These are phyloP conservation scores for Pyrgus malvae DNA, from an alignment of 2,888 invertebrate genomes.

Conservation along the genomic window DNA sequence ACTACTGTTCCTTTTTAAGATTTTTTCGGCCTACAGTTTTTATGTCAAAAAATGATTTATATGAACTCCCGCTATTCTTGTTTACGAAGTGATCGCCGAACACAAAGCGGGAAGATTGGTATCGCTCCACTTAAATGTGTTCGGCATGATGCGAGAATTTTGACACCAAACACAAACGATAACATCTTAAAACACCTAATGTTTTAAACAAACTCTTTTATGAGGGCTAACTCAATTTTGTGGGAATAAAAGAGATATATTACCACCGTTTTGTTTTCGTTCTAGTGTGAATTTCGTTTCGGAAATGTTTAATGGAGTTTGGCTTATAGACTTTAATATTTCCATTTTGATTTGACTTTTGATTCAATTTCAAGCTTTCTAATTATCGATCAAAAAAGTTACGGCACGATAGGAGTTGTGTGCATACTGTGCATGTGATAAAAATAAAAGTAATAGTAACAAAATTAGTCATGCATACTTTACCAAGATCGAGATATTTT, in stretches of 20 bases:
- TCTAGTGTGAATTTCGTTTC: slow-evolving; percentile 12
- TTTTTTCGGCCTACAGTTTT: slow-evolving; percentile 31
- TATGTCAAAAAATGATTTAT: slow-evolving; percentile 64
- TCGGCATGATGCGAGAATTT: slow-evolving; percentile 80
- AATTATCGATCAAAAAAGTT: slow-evolving; percentile 2
- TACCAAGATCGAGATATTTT: slow-evolving; percentile 55
- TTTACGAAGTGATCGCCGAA: slow-evolving; percentile 71
- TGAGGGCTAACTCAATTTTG: slow-evolving; percentile 77
- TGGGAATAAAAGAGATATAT: slow-evolving; percentile 71
- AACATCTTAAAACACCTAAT: slow-evolving; percentile 79
- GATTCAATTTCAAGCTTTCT: neutral
- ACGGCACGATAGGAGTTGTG: slow-evolving; percentile 8
- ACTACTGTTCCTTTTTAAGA: slow-evolving; percentile 6
- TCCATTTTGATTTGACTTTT: neutral
- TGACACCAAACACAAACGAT: slow-evolving; percentile 77
- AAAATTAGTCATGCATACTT: slow-evolving; percentile 61
- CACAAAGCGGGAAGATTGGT: slow-evolving; percentile 68
- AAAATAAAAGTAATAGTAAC: slow-evolving; percentile 35
- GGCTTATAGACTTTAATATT: neutral
- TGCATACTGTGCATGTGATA: slow-evolving; percentile 35
- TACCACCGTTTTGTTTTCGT: slow-evolving; percentile 54
- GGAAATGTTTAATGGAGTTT: slow-evolving; percentile 2
- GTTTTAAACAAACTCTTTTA: slow-evolving; percentile 81
- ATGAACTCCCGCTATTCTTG: slow-evolving; percentile 77
- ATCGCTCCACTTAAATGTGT: slow-evolving; percentile 68